These are phyloP conservation scores for Psix sp. DNA, from an alignment of 1,140 invertebrate genomes.

Conservation along the genomic window DNA sequence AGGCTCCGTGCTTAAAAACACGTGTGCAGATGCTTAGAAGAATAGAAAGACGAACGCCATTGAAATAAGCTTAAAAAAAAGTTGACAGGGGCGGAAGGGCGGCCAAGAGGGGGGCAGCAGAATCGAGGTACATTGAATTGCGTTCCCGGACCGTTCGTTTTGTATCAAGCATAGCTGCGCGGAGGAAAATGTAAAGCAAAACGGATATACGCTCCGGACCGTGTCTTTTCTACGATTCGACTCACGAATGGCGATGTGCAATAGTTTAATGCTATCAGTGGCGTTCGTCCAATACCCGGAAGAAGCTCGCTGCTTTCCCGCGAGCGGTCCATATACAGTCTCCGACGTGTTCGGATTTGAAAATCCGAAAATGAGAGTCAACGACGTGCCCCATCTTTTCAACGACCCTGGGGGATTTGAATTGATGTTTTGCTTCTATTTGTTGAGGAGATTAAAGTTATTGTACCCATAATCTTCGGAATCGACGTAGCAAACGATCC, in stretches of 20 bases:
- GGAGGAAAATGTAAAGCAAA: slow-evolving; percentile 43
- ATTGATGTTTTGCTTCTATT: slow-evolving; percentile 40
- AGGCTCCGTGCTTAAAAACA: slow-evolving; percentile 39
- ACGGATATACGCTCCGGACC: slow-evolving; percentile 37
- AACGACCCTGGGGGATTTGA: slow-evolving; percentile 26
- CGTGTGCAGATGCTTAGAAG: not conserved
- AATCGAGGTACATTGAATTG: too few relatives aligned
- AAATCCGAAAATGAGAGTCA: slow-evolving; percentile 50
- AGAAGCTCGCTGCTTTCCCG: slow-evolving; percentile 39
- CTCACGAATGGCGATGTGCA: slow-evolving; percentile 55
- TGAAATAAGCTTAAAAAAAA: too few relatives aligned
- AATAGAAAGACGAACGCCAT: not conserved
- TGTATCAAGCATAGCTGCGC: too few relatives aligned
- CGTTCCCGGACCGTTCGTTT: too few relatives aligned
- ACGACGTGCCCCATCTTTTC: slow-evolving; percentile 36
- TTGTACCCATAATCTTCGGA: slow-evolving; percentile 9
- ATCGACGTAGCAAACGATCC: too few relatives aligned
- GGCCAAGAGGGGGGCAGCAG: too few relatives aligned
- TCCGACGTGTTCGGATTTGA: slow-evolving; percentile 56
- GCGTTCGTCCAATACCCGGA: slow-evolving; percentile 59
- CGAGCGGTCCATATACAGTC: slow-evolving; percentile 29
- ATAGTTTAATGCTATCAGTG: slow-evolving; percentile 62
- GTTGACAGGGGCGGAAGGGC: too few relatives aligned
- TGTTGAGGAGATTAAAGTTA: slow-evolving; percentile 24
- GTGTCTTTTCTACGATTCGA: slow-evolving; percentile 55